phyloP scores from a whole-genome alignment of 2,797 vertebrate genomes.

The Apogon talboti region DNA sequence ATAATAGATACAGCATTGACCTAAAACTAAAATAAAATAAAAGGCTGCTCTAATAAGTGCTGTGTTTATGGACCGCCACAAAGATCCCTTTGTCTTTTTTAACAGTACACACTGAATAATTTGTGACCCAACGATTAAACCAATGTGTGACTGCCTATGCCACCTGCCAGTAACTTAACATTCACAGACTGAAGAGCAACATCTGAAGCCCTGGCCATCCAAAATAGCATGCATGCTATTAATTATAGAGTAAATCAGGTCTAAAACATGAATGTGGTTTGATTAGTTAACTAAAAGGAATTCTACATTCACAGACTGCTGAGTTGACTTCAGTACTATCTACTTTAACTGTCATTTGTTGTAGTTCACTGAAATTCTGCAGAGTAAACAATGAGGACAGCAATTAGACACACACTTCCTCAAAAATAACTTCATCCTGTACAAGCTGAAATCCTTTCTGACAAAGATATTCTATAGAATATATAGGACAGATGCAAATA shows the following conservation, averaged over 20 bases:
- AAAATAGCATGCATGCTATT: neutral
- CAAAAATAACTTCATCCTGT: neutral
- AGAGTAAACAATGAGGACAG: neutral
- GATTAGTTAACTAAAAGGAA: constrained; percentile 7
- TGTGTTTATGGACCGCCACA: neutral
- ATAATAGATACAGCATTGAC: neutral
- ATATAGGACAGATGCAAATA: too few species aligned
- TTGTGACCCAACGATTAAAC: neutral
- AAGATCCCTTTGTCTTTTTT: neutral
- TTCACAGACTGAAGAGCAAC: constrained; percentile 4
- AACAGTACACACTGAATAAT: neutral
- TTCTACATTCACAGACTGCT: neutral
- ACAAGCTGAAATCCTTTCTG: neutral
- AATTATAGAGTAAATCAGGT: neutral
- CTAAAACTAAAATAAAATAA: neutral
- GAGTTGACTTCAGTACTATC: neutral
- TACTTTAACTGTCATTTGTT: constrained; percentile 5
- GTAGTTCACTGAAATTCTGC: constrained; percentile 3
- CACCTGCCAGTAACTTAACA: neutral
- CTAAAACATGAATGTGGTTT: neutral
- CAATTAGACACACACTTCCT: neutral
- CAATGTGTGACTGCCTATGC: neutral
- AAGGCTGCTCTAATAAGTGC: neutral
- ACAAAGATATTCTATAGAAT: neutral
- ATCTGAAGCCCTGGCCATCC: neutral